Evolutionary conservation across 2,888 invertebrate genomes (phyloP).

Genomic region (Pristionchus fissidentatus): DNA sequence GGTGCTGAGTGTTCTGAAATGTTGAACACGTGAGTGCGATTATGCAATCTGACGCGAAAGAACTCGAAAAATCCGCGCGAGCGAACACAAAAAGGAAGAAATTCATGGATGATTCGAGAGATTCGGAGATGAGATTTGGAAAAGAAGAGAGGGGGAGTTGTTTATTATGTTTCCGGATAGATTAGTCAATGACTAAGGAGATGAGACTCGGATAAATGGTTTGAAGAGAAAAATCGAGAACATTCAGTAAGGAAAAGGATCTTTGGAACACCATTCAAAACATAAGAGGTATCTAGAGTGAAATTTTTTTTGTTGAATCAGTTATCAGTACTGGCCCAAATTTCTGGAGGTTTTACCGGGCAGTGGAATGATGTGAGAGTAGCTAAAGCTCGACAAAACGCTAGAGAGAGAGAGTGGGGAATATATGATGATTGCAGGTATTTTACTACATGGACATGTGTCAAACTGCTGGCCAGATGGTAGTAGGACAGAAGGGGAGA

Average conservation of each 20-base stretch:
- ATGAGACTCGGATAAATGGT: no score
- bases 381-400: neutral
- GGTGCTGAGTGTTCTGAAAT: neutral
- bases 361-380: neutral
- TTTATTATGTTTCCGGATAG: no score
- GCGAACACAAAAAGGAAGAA: no score
- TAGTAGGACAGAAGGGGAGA: neutral
- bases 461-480: slow-evolving; percentile 6
- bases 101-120: neutral
- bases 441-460: neutral
- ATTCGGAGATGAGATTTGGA: neutral
- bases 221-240: no score
- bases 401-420: neutral
- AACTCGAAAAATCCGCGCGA: no score
- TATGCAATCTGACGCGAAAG: no score
- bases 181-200: no score
- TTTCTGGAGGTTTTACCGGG: neutral
- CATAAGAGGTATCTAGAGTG: no score
- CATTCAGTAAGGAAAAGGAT: no score
- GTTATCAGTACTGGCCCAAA: neutral
- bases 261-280: no score
- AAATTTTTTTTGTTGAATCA: no score
- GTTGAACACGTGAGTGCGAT: no score
- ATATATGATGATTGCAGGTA: slow-evolving; percentile 31
- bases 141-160: neutral